A percentile compares a stretch with the other conserved stretches of the same genome.
Evolutionary conservation across 2,113 vertebrate species (phyloP).

Genomic region (Hypocryptadius cinnamomeus): DNA sequence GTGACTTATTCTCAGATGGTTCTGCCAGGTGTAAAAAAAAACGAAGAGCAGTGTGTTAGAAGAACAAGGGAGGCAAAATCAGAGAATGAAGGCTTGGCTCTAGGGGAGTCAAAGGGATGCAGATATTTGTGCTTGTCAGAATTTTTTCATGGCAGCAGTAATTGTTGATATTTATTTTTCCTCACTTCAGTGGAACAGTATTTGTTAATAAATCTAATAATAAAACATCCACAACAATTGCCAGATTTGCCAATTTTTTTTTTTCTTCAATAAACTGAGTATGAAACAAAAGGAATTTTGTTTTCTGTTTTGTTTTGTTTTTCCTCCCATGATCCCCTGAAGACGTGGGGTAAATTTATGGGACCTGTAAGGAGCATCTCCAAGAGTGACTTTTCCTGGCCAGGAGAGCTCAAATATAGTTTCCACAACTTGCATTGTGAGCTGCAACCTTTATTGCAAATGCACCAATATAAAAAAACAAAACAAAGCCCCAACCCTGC

Average conservation of each 20-base stretch:
- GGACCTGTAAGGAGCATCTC: background rate
- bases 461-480: background rate
- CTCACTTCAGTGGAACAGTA: conserved; percentile 13
- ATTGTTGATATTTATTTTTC: conserved; percentile 59
- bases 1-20: background rate
- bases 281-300: background rate
- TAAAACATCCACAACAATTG: conserved; percentile 32
- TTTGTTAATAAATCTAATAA: conserved; percentile 56
- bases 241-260: background rate
- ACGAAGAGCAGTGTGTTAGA: background rate
- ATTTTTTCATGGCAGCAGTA: conserved; percentile 22
- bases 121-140: background rate
- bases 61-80: background rate
- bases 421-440: background rate
- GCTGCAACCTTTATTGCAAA: conserved; percentile 18
- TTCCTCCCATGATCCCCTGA: no score
- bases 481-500: background rate
- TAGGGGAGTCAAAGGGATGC: background rate
- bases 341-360: background rate
- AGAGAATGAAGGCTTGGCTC: background rate
- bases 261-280: background rate
- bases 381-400: background rate
- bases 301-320: background rate
- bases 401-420: background rate
- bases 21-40: background rate